These are phyloP conservation scores for Stegodyphus dumicola DNA, from an alignment of 1,140 invertebrate species.

Conservation along the genomic window DNA sequence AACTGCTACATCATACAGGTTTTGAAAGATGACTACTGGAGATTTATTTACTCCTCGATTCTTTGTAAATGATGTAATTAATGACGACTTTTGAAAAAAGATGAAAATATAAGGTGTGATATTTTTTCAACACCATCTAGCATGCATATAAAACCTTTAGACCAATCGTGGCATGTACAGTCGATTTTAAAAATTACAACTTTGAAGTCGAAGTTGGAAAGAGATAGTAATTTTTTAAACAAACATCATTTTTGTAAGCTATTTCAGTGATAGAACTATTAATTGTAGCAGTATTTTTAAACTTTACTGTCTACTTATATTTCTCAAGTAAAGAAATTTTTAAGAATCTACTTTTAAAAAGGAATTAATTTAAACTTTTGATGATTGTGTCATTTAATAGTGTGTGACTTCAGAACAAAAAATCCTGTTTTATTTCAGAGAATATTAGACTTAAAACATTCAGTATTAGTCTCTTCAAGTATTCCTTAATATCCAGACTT, in stretches of 20 bases:
- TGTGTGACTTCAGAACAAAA: too few species aligned
- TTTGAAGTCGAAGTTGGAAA: constrained; percentile 34
- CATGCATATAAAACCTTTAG: constrained; percentile 5
- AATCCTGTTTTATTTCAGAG: too few species aligned
- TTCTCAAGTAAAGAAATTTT: too few species aligned
- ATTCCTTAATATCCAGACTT: too few species aligned
- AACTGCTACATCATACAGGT: not conserved
- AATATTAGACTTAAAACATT: too few species aligned
- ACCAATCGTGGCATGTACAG: not conserved
- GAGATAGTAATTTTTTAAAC: constrained; percentile 40
- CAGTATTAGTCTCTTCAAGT: too few species aligned
- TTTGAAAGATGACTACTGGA: not conserved
- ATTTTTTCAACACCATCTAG: constrained; percentile 10
- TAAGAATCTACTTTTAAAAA: too few species aligned
- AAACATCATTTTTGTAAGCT: constrained; percentile 31
- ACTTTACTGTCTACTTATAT: too few species aligned
- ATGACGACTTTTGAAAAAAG: not conserved
- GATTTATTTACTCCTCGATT: not conserved
- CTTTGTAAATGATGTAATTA: constrained; percentile 31
- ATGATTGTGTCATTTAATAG: too few species aligned
- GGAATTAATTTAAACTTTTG: too few species aligned
- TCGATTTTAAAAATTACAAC: constrained; percentile 30
- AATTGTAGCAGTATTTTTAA: not conserved
- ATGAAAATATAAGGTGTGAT: not conserved
- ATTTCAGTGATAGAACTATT: not conserved